Percentiles rank a stretch among this genome's conserved stretches.
phyloP scores from a whole-genome alignment of 2,797 vertebrate species.

The Mormyrus proboscirostris region DNA sequence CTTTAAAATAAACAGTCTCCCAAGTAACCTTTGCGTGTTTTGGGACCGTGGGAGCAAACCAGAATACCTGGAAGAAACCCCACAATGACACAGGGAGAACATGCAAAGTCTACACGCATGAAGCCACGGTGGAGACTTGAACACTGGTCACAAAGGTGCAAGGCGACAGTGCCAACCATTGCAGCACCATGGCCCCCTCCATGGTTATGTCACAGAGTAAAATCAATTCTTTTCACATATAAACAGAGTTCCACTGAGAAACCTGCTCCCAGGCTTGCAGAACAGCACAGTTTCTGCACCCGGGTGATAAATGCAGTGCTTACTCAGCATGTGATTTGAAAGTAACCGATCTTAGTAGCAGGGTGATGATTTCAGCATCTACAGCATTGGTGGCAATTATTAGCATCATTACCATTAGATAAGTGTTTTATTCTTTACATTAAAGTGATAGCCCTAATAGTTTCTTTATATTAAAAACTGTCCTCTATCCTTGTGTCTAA shows the following conservation, averaged over 20 bases:
- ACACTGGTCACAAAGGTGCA: neutral
- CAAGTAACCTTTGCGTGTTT: neutral
- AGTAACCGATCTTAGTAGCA: neutral
- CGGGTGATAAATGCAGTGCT: neutral
- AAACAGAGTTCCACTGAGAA: neutral
- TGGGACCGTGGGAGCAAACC: neutral
- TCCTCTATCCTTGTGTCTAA: neutral
- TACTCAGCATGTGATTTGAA: constrained; percentile 10
- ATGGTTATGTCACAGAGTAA: neutral
- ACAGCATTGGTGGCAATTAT: neutral
- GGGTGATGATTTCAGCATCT: neutral
- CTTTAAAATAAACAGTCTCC: neutral
- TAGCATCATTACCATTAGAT: neutral
- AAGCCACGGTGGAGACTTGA: neutral
- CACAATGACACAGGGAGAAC: neutral
- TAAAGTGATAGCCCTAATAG: neutral
- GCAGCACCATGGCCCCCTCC: neutral
- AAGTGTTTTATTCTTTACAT: neutral
- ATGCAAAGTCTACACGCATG: neutral
- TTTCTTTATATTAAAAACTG: neutral
- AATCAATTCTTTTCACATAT: neutral
- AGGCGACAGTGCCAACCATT: neutral
- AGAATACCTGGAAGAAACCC: neutral
- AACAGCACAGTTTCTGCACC: neutral
- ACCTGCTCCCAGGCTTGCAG: neutral